A percentile compares a stretch with the other conserved stretches of the same genome.
Conservation (phyloP, 2,888 invertebrate species). For the Heteromyza rotundicornis region DNA sequence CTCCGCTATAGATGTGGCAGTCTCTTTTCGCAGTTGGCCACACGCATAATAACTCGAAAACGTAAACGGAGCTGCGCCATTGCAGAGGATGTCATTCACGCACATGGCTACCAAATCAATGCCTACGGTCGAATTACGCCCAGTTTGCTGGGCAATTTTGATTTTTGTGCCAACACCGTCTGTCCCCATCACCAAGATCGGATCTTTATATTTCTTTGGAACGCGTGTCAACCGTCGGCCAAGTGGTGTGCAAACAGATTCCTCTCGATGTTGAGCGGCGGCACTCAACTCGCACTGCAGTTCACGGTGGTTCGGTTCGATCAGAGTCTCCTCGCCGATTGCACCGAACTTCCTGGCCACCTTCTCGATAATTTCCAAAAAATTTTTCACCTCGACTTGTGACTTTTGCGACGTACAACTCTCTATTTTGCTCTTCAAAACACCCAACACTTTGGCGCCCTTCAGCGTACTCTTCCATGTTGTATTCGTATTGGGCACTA, state of each 20-base stretch:
- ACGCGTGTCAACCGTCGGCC: constrained; percentile 57
- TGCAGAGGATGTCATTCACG: constrained; percentile 95
- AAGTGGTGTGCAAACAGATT: constrained; percentile 39
- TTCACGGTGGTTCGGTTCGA: constrained; percentile 28
- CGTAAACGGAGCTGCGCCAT: constrained; percentile 94
- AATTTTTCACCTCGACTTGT: constrained; percentile 69
- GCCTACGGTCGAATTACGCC: constrained; percentile 82
- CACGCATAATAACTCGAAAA: constrained; percentile 96
- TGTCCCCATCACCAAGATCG: constrained; percentile 90
- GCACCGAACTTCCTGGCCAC: constrained; percentile 52
- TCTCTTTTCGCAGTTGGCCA: constrained; percentile 75
- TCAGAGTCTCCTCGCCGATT: constrained; percentile 33
- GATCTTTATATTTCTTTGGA: constrained; percentile 68
- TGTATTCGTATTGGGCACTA: constrained; percentile 68
- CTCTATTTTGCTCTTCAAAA: constrained; percentile 50
- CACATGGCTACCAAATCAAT: constrained; percentile 99
- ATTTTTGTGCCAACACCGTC: constrained; percentile 99
- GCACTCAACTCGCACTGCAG: constrained; percentile 21
- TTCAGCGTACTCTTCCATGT: constrained; percentile 64
- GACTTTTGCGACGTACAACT: constrained; percentile 13
- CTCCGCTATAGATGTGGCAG: constrained; percentile 66
- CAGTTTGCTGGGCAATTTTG: constrained; percentile 83
- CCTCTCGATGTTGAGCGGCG: constrained; percentile 40
- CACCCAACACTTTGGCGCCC: constrained; percentile 63
- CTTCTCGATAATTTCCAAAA: constrained; percentile 70